These are phyloP conservation scores for silkworm (Bombyx mori) DNA, from an alignment of 1,140 invertebrate species.

Conservation along the genomic window ASM3026992v2 NC_085111.1:13893501-13894000, in stretches of 20 bases:
- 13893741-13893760: constrained; percentile 35
- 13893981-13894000: too few relatives aligned
- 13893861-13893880: background rate
- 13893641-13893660: constrained; percentile 45
- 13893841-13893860: background rate
- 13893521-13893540: constrained; percentile 42
- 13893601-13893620: constrained; percentile 73
- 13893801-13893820: constrained; percentile 14
- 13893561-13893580: constrained; percentile 85
- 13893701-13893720: constrained; percentile 77
- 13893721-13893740: constrained; percentile 65
- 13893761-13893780: constrained; percentile 17
- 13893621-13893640: constrained; percentile 28
- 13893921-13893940: too few relatives aligned
- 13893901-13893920: too few relatives aligned
- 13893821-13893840: too few relatives aligned
- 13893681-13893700: constrained; percentile 78
- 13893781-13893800: constrained; percentile 34
- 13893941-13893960: too few relatives aligned
- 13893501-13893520: constrained; percentile 51
- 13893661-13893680: constrained; percentile 68
- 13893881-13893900: too few relatives aligned
- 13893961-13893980: too few relatives aligned
- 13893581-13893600: constrained; percentile 78
- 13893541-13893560: constrained; percentile 55